Evolutionary conservation across 2,113 vertebrate species (phyloP).

Genomic region (Podarcis cretensis): DNA sequence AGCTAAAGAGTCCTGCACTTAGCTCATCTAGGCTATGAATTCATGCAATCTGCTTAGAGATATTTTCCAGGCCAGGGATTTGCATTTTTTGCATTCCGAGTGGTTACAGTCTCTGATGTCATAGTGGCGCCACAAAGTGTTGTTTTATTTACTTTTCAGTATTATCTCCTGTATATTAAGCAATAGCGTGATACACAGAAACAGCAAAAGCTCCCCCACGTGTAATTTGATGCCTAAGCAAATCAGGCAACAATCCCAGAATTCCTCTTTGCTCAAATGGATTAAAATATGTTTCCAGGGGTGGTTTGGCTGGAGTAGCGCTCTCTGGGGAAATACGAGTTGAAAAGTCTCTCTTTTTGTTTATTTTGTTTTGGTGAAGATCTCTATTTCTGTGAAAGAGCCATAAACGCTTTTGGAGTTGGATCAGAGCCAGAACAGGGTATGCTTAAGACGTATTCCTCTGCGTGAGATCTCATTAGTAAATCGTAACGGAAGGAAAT

Average conservation of each 20-base stretch:
- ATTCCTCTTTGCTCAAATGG: slow-evolving; percentile 72
- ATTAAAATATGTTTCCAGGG: slow-evolving; percentile 77
- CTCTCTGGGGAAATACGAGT: slow-evolving; percentile 64
- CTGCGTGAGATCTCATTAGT: slow-evolving; percentile 49
- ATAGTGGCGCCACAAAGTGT: slow-evolving; percentile 74
- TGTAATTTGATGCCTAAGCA: slow-evolving; percentile 78
- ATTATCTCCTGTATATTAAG: slow-evolving; percentile 74
- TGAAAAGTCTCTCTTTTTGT: slow-evolving; percentile 60
- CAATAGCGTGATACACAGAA: slow-evolving; percentile 72
- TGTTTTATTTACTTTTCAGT: slow-evolving; percentile 73
- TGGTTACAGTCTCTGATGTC: slow-evolving; percentile 65
- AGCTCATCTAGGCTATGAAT: slow-evolving; percentile 37
- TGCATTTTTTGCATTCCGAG: slow-evolving; percentile 43
- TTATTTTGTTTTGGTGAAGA: slow-evolving; percentile 53
- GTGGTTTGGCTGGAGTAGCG: slow-evolving; percentile 71
- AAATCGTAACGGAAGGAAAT: slow-evolving; percentile 33
- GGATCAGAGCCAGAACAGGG: slow-evolving; percentile 54
- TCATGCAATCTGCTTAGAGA: slow-evolving; percentile 43
- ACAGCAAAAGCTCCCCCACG: slow-evolving; percentile 70
- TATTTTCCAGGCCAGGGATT: slow-evolving; percentile 53
- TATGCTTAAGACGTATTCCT: slow-evolving; percentile 36
- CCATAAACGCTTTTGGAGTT: slow-evolving; percentile 42
- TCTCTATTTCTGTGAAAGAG: slow-evolving; percentile 69
- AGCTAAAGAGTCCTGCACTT: not conserved
- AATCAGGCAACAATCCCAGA: slow-evolving; percentile 78